Base-by-base conservation (phyloP, 2,888 invertebrate genomes). In the Auanema freiburgensis region DNA sequence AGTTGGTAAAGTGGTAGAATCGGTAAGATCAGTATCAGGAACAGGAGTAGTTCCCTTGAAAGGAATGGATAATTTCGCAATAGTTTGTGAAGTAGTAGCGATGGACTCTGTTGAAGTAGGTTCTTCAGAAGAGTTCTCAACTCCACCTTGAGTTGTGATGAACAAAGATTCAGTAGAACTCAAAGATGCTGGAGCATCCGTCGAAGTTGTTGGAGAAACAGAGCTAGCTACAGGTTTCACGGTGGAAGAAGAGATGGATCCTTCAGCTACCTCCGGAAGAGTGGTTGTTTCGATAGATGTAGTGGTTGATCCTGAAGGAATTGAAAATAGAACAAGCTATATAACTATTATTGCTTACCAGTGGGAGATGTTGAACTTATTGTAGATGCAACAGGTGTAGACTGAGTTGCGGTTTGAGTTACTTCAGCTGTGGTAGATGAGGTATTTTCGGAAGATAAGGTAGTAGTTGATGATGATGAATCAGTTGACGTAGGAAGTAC, bases 341-440 rank as follows among this genome's bases (percentile, higher is more conserved):
- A n/a, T n/a, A n/a, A n/a, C n/a, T n/a, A n/a, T n/a, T n/a, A n/a
- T n/a, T n/a, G n/a, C n/a, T n/a, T n/a, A n/a, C n/a, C n/a, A n/a
- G n/a, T n/a, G n/a, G 52, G 21, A 1, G 64, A 11, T 46, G 21
- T 41, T 14, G 54, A 12, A 59, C 25, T 18, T 16, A 24, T 2
- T 42, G 59, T 14, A 16, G 41, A 42, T 59, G 10, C 43, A 14
- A 14, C 14, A 12, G 43, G 12, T 55, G 2, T 51, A 18, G 59
- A 51, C 49, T 44, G 44, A 24, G 14, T 59, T 50, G 14, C 56
- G 11, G 57, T 46, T 60, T 23, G 50, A 18, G n/a, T n/a, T 16
- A n/a, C 25, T 49, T 18, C 52, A 23, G 57, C 14, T 46, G 61
- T n/a, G n/a, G n/a, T 63, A 16, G 67, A 21, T 24, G 21, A 55